A percentile compares a stretch with the other conserved stretches of the same genome.
phyloP scores from a whole-genome alignment of 1,140 invertebrate species.

The Palaemon carinicauda region DNA sequence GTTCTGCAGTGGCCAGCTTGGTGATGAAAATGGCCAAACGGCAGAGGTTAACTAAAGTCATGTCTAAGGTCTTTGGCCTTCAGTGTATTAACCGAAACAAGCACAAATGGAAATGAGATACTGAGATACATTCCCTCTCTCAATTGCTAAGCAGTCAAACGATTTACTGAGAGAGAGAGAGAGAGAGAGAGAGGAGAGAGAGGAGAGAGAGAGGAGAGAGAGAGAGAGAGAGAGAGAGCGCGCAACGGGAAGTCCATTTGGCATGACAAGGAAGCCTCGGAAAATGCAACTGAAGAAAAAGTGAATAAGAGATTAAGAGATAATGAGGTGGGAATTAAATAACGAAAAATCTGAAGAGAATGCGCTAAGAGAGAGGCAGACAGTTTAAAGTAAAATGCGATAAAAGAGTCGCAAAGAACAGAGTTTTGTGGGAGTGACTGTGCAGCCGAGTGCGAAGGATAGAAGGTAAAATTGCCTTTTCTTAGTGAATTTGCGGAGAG shows the following conservation, averaged over 20 bases:
- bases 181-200: conserved; percentile 5
- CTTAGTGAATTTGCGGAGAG: no score
- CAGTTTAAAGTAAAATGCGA: background rate
- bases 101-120: no score
- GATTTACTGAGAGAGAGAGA: background rate
- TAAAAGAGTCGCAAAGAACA: background rate
- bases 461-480: no score
- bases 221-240: background rate
- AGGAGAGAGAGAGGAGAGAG: conserved; percentile 2
- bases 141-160: no score
- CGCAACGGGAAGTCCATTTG: background rate
- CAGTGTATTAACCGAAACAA: no score
- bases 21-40: no score
- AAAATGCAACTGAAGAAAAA: no score
- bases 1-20: no score
- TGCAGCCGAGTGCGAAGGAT: no score
- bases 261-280: background rate
- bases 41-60: no score
- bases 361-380: background rate
- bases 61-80: no score
- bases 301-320: background rate
- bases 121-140: no score
- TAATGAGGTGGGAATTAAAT: background rate
- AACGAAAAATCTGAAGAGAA: background rate
- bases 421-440: background rate